Conservation (phyloP, 2,113 vertebrate genomes). For the Notiomystis cincta region DNA sequence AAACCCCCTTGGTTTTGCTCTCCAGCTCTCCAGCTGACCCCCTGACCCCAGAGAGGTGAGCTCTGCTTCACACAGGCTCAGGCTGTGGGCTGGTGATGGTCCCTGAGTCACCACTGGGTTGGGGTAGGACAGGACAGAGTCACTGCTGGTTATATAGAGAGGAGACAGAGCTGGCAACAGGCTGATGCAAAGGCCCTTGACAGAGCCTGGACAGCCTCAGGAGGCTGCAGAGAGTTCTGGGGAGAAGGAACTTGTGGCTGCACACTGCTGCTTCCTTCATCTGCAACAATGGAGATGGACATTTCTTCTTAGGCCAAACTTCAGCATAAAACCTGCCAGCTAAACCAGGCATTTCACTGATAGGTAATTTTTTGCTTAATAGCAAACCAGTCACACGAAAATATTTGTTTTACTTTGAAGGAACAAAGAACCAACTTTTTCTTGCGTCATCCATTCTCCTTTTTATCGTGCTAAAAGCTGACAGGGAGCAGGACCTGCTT, state of each 20-base stretch:
- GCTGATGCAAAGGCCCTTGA: not conserved
- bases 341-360: not conserved
- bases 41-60: not conserved
- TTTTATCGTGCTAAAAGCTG: not conserved
- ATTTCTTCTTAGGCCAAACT: not conserved
- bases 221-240: not conserved
- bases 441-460: not conserved
- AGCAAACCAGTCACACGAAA: not conserved
- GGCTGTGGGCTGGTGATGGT: not conserved
- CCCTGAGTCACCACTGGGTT: not conserved
- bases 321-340: not conserved
- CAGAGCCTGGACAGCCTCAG: rapidly evolving
- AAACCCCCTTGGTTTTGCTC: not conserved
- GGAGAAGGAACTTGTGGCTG: not conserved
- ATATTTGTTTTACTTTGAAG: not conserved
- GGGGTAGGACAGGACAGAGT: not conserved
- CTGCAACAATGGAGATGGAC: not conserved
- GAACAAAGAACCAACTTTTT: not conserved
- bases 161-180: not conserved
- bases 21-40: not conserved
- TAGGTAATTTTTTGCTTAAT: not conserved
- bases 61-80: not conserved
- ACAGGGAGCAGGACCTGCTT: not conserved
- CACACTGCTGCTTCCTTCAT: not conserved
- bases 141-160: not conserved